A percentile compares a stretch with the other conserved stretches of the same genome.
These are phyloP conservation scores for Eupeodes corollae DNA, from an alignment of 1,140 invertebrate genomes.

Conservation along the genomic window DNA sequence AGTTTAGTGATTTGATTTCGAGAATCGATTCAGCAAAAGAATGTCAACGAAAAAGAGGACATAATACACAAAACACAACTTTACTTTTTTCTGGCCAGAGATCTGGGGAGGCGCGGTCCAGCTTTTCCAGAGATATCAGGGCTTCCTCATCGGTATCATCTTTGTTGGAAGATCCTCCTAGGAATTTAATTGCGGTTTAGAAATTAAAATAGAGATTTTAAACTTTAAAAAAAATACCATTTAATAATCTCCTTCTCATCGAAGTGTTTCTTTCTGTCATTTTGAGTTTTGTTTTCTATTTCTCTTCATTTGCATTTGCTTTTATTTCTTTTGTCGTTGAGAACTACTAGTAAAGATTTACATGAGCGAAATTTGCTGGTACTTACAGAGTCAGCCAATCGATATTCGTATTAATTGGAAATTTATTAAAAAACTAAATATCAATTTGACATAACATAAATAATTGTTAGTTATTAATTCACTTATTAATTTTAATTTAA, in stretches of 20 bases:
- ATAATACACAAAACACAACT: background rate
- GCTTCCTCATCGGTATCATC: constrained; percentile 50
- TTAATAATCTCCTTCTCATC: background rate
- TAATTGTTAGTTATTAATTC: no score
- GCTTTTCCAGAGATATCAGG: constrained; percentile 72
- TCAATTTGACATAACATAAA: no score
- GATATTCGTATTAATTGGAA: no score
- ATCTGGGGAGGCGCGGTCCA: constrained; percentile 82
- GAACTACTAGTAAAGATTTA: no score
- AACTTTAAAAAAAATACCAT: background rate
- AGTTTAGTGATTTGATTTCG: background rate
- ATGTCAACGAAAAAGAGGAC: background rate
- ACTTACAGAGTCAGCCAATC: no score
- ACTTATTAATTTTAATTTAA: no score
- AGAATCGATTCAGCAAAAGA: background rate
- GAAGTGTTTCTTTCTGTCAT: no score
- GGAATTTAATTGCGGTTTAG: background rate
- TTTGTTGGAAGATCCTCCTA: background rate
- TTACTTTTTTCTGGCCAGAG: constrained; percentile 90
- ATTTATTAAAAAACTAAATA: no score
- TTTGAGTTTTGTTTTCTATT: no score
- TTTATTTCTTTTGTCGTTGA: no score
- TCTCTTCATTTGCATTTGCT: no score
- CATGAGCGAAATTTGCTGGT: no score
- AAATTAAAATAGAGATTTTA: background rate